phyloP scores from a whole-genome alignment of 2,888 invertebrate genomes.

The Stenotaenia linearis region DNA sequence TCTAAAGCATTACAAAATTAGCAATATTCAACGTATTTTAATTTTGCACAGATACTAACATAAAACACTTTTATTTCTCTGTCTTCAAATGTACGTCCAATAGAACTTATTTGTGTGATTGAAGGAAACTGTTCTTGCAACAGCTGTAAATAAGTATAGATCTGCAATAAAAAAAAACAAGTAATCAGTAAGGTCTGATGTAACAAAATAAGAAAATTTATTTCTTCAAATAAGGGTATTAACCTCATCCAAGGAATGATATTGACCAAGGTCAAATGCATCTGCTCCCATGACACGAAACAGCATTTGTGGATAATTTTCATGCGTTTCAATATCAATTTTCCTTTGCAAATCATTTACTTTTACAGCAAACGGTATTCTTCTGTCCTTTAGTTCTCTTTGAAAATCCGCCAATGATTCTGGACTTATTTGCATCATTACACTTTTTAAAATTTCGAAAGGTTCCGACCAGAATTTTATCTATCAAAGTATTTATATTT shows the following conservation, averaged over 20 bases:
- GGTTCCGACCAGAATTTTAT: not conserved
- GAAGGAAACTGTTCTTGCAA: not conserved
- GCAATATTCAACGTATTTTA: not conserved
- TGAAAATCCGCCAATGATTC: not conserved
- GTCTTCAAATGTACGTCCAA: not conserved
- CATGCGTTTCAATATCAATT: not conserved
- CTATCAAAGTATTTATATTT: no score
- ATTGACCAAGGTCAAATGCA: slow-evolving; percentile 28
- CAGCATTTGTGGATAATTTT: not conserved
- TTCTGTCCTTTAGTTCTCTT: not conserved
- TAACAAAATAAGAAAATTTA: not conserved
- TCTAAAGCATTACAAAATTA: not conserved
- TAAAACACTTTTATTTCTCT: not conserved
- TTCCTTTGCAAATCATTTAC: not conserved
- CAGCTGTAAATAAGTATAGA: not conserved
- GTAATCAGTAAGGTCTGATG: no score
- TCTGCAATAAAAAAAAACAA: not conserved
- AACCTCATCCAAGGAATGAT: slow-evolving; percentile 30
- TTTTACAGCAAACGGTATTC: not conserved
- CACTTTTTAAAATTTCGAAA: not conserved
- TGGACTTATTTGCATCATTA: not conserved
- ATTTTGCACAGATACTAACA: not conserved
- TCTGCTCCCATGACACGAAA: slow-evolving; percentile 1
- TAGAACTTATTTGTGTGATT: not conserved
- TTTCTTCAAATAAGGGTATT: not conserved